phyloP scores from a whole-genome alignment of 1,140 invertebrate species.

The Megathymus violae region DNA sequence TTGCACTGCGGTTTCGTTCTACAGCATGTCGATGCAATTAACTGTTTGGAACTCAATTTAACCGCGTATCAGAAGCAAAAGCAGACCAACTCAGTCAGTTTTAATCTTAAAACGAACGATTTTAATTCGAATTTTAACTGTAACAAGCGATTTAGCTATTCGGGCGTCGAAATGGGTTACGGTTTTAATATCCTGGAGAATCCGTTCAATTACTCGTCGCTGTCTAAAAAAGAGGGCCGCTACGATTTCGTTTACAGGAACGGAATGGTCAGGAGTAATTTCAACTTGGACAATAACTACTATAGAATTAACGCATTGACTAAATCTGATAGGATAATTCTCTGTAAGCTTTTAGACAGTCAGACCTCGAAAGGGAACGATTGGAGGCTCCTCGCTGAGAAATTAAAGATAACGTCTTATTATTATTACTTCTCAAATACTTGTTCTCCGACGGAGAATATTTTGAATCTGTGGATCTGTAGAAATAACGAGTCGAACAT shows the following conservation, averaged over 20 bases:
- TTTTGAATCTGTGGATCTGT: conserved; percentile 98
- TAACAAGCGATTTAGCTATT: conserved; percentile 76
- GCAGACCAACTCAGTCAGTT: conserved; percentile 77
- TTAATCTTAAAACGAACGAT: conserved; percentile 80
- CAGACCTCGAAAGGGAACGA: conserved; percentile 95
- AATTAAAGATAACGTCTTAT: conserved; percentile 95
- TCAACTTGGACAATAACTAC: conserved; percentile 74
- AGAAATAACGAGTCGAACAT: conserved; percentile 94
- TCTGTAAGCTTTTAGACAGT: conserved; percentile 95
- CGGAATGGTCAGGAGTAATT: conserved; percentile 62
- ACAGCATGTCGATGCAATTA: conserved; percentile 85
- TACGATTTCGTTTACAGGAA: conserved; percentile 73
- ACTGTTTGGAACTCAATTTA: conserved; percentile 76
- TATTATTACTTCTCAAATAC: conserved; percentile 98
- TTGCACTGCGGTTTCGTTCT: conserved; percentile 94
- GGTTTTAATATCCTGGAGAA: conserved; percentile 77
- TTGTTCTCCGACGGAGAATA: conserved; percentile 96
- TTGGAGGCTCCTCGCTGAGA: conserved; percentile 96
- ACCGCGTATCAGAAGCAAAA: conserved; percentile 78
- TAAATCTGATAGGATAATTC: conserved; percentile 89
- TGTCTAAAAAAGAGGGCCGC: conserved; percentile 72
- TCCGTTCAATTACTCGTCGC: conserved; percentile 78
- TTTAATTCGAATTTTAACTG: conserved; percentile 78
- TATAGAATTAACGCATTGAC: conserved; percentile 69
- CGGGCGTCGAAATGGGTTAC: conserved; percentile 65